Percentiles rank a stretch among this genome's conserved stretches.
Evolutionary conservation across 2,888 invertebrate species (phyloP).

Genomic region (Melipona bicolor): DNA sequence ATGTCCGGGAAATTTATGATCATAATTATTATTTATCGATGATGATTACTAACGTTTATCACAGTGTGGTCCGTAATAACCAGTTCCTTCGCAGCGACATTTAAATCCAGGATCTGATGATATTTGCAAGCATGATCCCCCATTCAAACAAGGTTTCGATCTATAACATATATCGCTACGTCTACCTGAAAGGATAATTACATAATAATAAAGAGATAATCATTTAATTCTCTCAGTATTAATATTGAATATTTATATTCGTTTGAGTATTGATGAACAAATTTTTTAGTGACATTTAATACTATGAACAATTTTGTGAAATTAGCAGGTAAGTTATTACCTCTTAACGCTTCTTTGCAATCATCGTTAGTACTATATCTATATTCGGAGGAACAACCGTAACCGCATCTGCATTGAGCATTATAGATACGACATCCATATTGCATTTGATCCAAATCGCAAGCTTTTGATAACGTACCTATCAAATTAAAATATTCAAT

Average conservation of each 20-base stretch:
- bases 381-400: slow-evolving; percentile 88
- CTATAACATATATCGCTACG: slow-evolving; percentile 88
- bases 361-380: slow-evolving; percentile 87
- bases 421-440: slow-evolving; percentile 88
- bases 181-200: slow-evolving; percentile 69
- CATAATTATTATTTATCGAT: slow-evolving; percentile 25
- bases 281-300: neutral
- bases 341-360: slow-evolving; percentile 88
- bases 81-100: slow-evolving; percentile 91
- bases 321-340: slow-evolving; percentile 80
- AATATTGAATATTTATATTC: neutral
- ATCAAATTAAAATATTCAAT: slow-evolving; percentile 13
- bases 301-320: neutral
- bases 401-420: slow-evolving; percentile 87
- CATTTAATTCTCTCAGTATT: neutral
- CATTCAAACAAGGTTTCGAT: slow-evolving; percentile 87
- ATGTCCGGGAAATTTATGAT: slow-evolving; percentile 13
- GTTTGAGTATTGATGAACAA: neutral
- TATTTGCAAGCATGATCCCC: slow-evolving; percentile 89
- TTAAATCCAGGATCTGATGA: slow-evolving; percentile 88
- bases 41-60: slow-evolving; percentile 86
- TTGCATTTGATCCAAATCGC: slow-evolving; percentile 86
- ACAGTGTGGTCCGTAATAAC: slow-evolving; percentile 89
- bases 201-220: slow-evolving; percentile 10
- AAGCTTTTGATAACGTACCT: slow-evolving; percentile 78